Evolutionary conservation across 2,113 vertebrate species (phyloP).

Genomic region (Nematolebias whitei): DNA sequence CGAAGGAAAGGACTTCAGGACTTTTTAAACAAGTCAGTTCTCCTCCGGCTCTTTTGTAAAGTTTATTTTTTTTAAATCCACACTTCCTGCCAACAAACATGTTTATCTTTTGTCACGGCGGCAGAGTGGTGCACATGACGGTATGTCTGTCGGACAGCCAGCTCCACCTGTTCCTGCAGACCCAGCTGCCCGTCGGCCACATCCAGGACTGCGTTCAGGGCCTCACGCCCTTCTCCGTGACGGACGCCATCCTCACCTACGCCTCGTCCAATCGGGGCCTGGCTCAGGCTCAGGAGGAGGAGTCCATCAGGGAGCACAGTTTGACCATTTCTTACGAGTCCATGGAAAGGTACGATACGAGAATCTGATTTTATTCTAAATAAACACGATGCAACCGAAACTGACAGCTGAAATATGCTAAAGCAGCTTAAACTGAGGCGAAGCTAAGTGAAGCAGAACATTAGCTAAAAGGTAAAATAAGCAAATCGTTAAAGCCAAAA

Average conservation of each 20-base stretch:
- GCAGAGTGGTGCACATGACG: slow-evolving; percentile 90
- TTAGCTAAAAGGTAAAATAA: no score
- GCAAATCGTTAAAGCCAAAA: no score
- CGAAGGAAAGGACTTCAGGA: slow-evolving; percentile 89
- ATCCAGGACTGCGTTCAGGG: slow-evolving; percentile 93
- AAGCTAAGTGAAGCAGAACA: no score
- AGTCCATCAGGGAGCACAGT: slow-evolving; percentile 56
- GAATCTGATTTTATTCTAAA: not conserved
- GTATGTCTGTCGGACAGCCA: slow-evolving; percentile 96
- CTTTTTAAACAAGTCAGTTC: slow-evolving; percentile 88
- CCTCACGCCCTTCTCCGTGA: slow-evolving; percentile 84
- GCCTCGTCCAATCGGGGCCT: slow-evolving; percentile 89
- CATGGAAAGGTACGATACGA: slow-evolving; percentile 71
- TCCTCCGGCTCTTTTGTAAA: not conserved
- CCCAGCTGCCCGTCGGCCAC: slow-evolving; percentile 88
- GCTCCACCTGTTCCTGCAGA: slow-evolving; percentile 97
- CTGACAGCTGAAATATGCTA: no score
- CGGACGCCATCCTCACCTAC: slow-evolving; percentile 89
- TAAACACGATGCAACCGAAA: not conserved
- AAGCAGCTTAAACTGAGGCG: no score
- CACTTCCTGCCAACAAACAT: no score
- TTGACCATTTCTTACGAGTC: slow-evolving; percentile 78
- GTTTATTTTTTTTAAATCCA: not conserved
- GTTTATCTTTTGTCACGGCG: not conserved
- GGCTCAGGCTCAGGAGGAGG: slow-evolving; percentile 87